These are phyloP conservation scores for Amblyopsis hoosieri DNA, from an alignment of 2,797 vertebrate genomes.

Conservation along the genomic window DNA sequence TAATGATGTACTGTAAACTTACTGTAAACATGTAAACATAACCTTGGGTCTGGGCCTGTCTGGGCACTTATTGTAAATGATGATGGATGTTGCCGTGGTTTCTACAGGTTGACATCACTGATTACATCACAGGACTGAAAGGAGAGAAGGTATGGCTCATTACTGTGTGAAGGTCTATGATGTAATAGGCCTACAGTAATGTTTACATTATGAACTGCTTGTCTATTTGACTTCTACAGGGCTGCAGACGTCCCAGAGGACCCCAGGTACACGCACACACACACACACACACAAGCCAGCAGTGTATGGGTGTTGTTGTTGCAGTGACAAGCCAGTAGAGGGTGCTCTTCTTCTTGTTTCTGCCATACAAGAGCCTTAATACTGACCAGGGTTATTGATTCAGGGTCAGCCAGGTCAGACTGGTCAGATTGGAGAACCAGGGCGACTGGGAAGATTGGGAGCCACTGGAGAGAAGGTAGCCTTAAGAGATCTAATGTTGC, in stretches of 20 bases:
- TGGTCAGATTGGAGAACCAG: slow-evolving; percentile 56
- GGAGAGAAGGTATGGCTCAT: slow-evolving; percentile 48
- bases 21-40: too few species aligned
- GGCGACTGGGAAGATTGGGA: slow-evolving; percentile 50
- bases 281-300: slow-evolving; percentile 1
- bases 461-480: slow-evolving; percentile 48
- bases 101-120: slow-evolving; percentile 56
- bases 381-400: slow-evolving; percentile 11
- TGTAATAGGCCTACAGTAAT: neutral
- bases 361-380: too few species aligned
- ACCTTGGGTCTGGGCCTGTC: too few species aligned
- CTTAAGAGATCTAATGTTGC: neutral
- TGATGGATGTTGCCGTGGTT: neutral
- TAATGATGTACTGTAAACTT: too few species aligned
- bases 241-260: slow-evolving; percentile 62
- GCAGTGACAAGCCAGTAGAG: too few species aligned
- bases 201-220: neutral
- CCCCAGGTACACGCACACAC: slow-evolving; percentile 30
- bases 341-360: neutral
- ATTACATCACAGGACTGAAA: slow-evolving; percentile 47
- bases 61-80: neutral
- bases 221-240: slow-evolving; percentile 42
- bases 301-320: neutral
- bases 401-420: slow-evolving; percentile 51
- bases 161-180: neutral